Base-by-base conservation (phyloP, 2,888 invertebrate species). In the Watsonalla binaria region DNA sequence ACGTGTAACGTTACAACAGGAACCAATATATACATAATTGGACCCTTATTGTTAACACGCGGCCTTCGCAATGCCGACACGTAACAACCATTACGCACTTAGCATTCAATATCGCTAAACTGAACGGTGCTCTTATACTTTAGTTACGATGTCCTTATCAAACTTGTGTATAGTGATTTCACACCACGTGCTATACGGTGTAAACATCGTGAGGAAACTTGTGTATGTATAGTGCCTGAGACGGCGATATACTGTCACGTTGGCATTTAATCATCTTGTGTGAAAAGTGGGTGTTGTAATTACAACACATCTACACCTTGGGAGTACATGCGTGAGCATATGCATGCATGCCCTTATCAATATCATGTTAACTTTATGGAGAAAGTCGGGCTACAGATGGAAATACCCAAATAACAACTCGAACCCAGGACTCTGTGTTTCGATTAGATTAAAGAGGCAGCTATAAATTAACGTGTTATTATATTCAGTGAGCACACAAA, bases 101-200 rank as follows among this genome's bases (percentile, higher is more conserved):
- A 68, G 61, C 79, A 84, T 81, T 80, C 78, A 67, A 67, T 68
- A 69, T 72, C 61, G 74, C 75, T 82, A 81, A 84, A 81, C 70
- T 74, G 66, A 79, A 77, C 24, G 24, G 24, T 24, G 80, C 72
- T 81, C 64, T 62, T 62, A 62, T 64, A 54, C 62, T 60, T 66
- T 78, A 80, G 79, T 80, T 76, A 63, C 63, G 48, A 45, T 24
- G 24, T 24, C 24, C 53, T 46, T 58, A 56, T 57, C 56, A 59
- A 51, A 14, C 33, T 54, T 54, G 57, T 57, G 52, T 53, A 55
- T 59, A 70, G 60, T 71, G 58, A 66, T 58, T 57, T 58, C 64
- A 51, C 65, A 68, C 66, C 66, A 24, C 24, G 24, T 24, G 24
- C 24, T 24, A 2, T 24, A 24, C 24, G 24, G 24, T 24, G 24